Evolutionary conservation across 2,888 invertebrate species (phyloP).

Genomic region (Torymus aiolomorphi): DNA sequence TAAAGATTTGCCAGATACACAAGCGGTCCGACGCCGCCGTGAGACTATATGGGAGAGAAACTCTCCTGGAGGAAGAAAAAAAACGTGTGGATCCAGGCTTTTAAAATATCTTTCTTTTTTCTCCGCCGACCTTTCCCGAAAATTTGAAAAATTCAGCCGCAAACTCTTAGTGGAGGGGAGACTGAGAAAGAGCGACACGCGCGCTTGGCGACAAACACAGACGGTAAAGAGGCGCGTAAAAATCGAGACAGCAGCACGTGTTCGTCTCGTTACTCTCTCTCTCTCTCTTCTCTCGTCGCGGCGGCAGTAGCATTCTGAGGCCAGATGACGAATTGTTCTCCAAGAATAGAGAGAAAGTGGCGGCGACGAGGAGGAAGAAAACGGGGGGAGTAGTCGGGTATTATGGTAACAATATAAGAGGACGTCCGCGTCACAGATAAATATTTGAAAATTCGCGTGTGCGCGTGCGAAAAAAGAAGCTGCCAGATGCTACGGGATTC

Average conservation of each 20-base stretch:
- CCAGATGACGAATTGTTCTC: conserved; percentile 69
- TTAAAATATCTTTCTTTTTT: too few species aligned
- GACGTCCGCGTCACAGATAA: conserved; percentile 70
- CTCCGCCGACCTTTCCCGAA: conserved; percentile 19
- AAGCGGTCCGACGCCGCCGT: too few species aligned
- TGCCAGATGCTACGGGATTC: too few species aligned
- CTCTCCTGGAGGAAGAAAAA: background rate
- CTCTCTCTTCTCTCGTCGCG: too few species aligned
- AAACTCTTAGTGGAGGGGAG: background rate
- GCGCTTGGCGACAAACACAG: background rate
- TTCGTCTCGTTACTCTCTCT: conserved; percentile 43
- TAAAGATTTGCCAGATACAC: conserved; percentile 31
- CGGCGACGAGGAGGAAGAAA: background rate
- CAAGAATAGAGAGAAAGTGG: conserved; percentile 53
- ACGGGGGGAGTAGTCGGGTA: background rate
- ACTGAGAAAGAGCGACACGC: conserved; percentile 23
- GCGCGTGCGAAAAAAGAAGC: background rate
- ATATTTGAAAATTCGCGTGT: conserved; percentile 70
- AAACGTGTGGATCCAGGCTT: too few species aligned
- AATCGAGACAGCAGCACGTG: conserved; percentile 56
- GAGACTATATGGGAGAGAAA: too few species aligned
- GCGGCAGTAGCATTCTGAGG: conserved; percentile 61
- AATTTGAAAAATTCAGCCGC: conserved; percentile 49
- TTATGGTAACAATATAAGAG: conserved; percentile 67
- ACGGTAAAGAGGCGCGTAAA: conserved; percentile 50